Conservation (phyloP, 2,113 vertebrate genomes). For the Antechinus stuartii region DNA sequence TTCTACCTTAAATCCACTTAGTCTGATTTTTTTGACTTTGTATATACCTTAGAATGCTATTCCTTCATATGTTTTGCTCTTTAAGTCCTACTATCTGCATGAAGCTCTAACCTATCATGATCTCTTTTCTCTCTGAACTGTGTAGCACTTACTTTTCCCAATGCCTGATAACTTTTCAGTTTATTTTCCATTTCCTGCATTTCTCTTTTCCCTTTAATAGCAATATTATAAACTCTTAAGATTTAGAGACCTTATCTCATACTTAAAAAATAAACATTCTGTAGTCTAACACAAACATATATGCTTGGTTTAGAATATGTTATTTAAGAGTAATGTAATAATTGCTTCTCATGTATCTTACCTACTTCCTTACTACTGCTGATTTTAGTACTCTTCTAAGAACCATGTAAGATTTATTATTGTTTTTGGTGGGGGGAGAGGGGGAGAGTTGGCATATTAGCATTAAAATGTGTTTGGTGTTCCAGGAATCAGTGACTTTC, state of each 20-base stretch:
- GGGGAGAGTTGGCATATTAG: background rate
- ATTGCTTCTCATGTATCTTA: background rate
- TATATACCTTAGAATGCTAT: background rate
- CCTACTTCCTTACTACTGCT: background rate
- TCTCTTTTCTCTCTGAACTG: background rate
- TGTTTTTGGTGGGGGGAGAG: background rate
- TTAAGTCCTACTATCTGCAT: background rate
- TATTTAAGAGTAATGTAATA: background rate
- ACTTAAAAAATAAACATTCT: background rate
- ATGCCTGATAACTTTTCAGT: background rate
- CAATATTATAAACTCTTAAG: background rate
- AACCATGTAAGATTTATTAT: background rate
- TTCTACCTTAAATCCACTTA: background rate
- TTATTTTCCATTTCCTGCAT: background rate
- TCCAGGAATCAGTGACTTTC: constrained; percentile 72
- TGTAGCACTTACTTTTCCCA: background rate
- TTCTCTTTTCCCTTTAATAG: background rate
- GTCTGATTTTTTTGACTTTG: background rate
- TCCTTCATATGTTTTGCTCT: background rate
- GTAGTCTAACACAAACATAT: background rate
- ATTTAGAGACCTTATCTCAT: background rate
- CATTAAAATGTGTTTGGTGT: constrained; percentile 52
- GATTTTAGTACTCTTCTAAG: background rate
- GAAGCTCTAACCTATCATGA: background rate
- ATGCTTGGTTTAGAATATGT: background rate